Evolutionary conservation across 2,888 invertebrate species (phyloP), one percentile per base, ranked within the genome.

Genomic region (Phoenoteleia sp.): DNA sequence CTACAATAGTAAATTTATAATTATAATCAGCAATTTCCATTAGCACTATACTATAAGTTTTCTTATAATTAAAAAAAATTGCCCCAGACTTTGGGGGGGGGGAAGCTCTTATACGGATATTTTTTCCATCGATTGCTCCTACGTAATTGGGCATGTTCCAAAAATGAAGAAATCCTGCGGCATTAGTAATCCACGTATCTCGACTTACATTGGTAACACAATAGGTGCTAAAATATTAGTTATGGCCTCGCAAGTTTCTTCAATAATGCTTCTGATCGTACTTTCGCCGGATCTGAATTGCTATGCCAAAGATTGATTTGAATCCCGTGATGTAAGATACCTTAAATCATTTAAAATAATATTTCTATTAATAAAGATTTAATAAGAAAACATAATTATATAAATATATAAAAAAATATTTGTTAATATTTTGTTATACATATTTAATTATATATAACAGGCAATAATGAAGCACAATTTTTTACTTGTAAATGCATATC

Each of bases 121-220:
- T 88, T 54, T 87, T 90, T 0, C 89, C 88, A 52, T 88, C 88
- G n/a, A 88, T 80, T 13, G 84, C 76, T 6, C 87, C 88, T 3
- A 85, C 62, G 52, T 88, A 90, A 54, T 87, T 82, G 0, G 88
- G 86, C 1, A 89, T 54, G 58, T 89, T 81, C 87, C 89, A 90
- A 7, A 42, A 45, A 0, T 74, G 29, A 52, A 47, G 39, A 71
- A 88, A 90, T 33, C 85, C 82, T 21, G 60, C 15, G 7, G 74
- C 58, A 33, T 77, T 85, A 25, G 60, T 52, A 76, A 71, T 77
- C 86, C 85, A 87, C 9, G 79, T 45, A 23, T 58, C 62, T 17
- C 71, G n/a, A 62, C 56, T 11, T 85, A 86, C 58, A 36, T 13
- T 23, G 21, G 52, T 19, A 87, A 56, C 69, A 66, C 86, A 1